phyloP scores from a whole-genome alignment of 2,113 vertebrate genomes.

The Bagarius yarrelli region DNA sequence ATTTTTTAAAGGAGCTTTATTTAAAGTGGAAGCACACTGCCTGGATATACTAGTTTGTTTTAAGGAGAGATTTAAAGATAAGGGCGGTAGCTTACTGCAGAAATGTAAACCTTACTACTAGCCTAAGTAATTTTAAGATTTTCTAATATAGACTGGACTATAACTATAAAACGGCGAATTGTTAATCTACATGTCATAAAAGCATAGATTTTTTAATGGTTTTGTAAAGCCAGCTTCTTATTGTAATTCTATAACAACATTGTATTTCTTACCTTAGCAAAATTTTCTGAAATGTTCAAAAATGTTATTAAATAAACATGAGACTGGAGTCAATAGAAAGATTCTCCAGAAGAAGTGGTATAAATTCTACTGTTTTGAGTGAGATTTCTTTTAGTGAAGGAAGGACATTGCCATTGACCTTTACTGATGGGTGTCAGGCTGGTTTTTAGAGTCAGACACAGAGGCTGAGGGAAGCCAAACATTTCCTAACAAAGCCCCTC shows the following conservation, averaged over 20 bases:
- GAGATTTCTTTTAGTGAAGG: conserved; percentile 30
- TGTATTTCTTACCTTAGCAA: neutral
- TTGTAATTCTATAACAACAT: neutral
- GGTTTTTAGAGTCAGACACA: conserved; percentile 44
- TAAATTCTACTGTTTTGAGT: conserved; percentile 6
- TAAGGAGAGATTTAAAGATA: neutral
- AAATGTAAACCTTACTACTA: neutral
- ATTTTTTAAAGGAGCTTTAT: no score
- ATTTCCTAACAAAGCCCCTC: conserved; percentile 49
- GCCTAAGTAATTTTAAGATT: neutral
- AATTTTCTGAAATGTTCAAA: neutral
- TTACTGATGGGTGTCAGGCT: conserved; percentile 38
- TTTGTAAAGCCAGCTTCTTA: no score
- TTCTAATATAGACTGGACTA: neutral
- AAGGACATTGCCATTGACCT: conserved; percentile 44
- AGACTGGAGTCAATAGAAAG: neutral
- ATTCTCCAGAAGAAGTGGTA: neutral
- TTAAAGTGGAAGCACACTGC: neutral
- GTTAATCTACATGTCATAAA: neutral
- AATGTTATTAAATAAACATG: no score
- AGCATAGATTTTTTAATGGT: no score
- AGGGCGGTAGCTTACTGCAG: neutral
- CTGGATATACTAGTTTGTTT: neutral
- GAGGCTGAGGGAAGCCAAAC: conserved; percentile 44
- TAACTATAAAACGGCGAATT: neutral